Percentiles rank a stretch among this genome's conserved stretches.
These are phyloP conservation scores for Anas capensis DNA, from an alignment of 2,797 vertebrate species.

Conservation along the genomic window DNA sequence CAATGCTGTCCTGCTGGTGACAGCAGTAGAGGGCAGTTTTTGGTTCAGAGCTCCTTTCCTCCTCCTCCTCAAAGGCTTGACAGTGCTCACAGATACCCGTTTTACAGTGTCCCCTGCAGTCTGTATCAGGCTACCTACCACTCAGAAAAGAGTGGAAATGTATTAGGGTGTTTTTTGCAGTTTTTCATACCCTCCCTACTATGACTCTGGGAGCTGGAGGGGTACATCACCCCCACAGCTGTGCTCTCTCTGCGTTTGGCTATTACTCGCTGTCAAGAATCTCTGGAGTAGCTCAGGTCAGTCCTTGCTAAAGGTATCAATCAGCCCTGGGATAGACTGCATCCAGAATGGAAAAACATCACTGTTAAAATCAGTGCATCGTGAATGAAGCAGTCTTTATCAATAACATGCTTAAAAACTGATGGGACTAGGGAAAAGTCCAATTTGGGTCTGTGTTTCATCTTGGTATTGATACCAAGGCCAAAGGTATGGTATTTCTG, in stretches of 20 bases:
- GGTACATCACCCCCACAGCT: neutral
- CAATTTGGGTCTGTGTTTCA: neutral
- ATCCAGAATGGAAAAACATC: neutral
- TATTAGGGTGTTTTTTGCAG: neutral
- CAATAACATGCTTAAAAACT: neutral
- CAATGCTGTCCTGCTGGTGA: neutral
- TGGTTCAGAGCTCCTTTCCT: neutral
- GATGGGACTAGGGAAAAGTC: neutral
- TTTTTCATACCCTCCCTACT: neutral
- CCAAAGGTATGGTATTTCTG: neutral
- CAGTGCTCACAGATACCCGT: neutral
- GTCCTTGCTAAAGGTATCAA: neutral
- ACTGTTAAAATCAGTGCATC: neutral
- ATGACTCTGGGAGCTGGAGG: neutral
- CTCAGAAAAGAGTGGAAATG: neutral
- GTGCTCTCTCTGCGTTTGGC: neutral
- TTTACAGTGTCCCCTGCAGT: neutral
- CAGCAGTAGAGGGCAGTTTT: neutral
- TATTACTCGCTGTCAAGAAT: fast-evolving
- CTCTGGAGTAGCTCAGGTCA: neutral
- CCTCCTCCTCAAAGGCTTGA: neutral
- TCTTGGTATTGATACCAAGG: neutral
- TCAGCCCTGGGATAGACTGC: neutral
- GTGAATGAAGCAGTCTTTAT: neutral
- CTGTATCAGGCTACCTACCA: neutral